Evolutionary conservation across 2,888 invertebrate genomes (phyloP), one percentile per base, ranked within the genome.

Genomic region (Drosophila glabriapex): DNA sequence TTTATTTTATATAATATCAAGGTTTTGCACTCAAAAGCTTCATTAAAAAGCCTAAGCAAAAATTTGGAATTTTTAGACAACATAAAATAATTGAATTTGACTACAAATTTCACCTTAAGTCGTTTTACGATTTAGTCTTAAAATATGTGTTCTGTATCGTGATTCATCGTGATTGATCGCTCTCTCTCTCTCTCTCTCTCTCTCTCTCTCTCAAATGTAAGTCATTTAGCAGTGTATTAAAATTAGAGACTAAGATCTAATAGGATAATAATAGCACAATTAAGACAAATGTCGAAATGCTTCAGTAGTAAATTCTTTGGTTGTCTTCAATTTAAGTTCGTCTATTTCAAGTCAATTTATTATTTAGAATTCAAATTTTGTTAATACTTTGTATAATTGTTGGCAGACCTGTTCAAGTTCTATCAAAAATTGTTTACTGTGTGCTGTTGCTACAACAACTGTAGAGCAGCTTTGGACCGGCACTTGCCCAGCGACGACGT

Each of bases 381-480:
- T 41, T 10, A 41, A 41, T n/a, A 10, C 2, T n/a, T 39, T 39
- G 19, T 9, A 39, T 19, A 19, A 9, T 12, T 43, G 7, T 9
- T 22, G 4, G 22, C 46, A 4, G 22, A 2, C 7, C 22, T 46
- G 16, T 4, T 46, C 16, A 7, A 46, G 46, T 46, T 22, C 22
- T 46, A 46, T 22, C 14, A 25, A 9, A 16, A 41, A 39, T 56
- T 58, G 9, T 41, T 41, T 63, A 64, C 63, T 46, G 63, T 68
- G 58, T 64, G 68, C 52, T 69, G 75, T 69, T 41, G 60, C 28
- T 41, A 58, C 72, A 76, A 71, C 76, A 76, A 71, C 70, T 70
- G 43, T 76, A 56, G 77, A 70, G 55, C 78, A 78, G 77, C 78
- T 80, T 78, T 71, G 62, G 77, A 74, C 74, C 54, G 56, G 75